phyloP scores from a whole-genome alignment of 1,140 invertebrate species.

The Antheraea pernyi region DNA sequence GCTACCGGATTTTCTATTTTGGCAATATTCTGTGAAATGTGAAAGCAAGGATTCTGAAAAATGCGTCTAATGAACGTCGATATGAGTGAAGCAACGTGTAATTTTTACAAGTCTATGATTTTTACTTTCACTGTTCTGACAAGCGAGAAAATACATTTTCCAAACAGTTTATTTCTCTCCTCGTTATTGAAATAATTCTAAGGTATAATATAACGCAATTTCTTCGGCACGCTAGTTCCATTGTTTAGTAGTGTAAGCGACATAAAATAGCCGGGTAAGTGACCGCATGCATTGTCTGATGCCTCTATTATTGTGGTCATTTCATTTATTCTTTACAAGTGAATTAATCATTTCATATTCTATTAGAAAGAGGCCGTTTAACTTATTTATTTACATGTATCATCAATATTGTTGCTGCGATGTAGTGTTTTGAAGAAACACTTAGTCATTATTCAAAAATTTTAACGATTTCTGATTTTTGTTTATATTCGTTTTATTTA shows the following conservation, averaged over 20 bases:
- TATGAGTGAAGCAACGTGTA: too few species aligned
- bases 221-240: neutral
- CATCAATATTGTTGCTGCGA: neutral
- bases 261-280: neutral
- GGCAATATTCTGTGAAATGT: too few species aligned
- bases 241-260: conserved; percentile 1
- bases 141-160: neutral
- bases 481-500: too few species aligned
- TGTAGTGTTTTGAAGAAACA: neutral
- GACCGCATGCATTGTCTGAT: neutral
- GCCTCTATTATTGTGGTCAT: conserved; percentile 1
- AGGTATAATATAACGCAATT: neutral
- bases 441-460: too few species aligned
- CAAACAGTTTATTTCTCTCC: neutral
- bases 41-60: too few species aligned
- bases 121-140: conserved; percentile 1
- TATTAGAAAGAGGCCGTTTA: neutral
- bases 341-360: conserved; percentile 1
- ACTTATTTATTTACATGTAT: neutral
- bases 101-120: neutral
- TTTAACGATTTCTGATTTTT: too few species aligned
- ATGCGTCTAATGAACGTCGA: too few species aligned
- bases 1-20: too few species aligned
- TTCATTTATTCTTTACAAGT: neutral
- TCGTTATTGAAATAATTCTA: conserved; percentile 1